These are phyloP conservation scores for Melipona bicolor DNA, from an alignment of 2,888 invertebrate genomes.

Conservation along the genomic window DNA sequence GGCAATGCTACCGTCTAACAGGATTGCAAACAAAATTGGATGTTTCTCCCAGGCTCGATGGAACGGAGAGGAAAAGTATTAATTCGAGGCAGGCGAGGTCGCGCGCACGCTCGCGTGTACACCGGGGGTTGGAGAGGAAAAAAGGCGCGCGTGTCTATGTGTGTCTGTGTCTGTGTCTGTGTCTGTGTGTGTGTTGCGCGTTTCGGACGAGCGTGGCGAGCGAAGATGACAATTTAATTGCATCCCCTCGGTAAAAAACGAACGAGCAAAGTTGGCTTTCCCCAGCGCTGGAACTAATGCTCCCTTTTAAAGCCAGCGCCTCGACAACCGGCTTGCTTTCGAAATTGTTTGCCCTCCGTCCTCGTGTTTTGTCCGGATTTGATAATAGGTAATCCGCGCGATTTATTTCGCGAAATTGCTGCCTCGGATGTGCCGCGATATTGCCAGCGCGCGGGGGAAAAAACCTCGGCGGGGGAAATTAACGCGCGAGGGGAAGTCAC, in stretches of 20 bases:
- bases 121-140: neutral
- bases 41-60: slow-evolving; percentile 30
- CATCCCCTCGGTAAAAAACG: slow-evolving; percentile 14
- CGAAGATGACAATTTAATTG: slow-evolving; percentile 52
- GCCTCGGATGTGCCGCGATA: neutral
- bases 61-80: slow-evolving; percentile 49
- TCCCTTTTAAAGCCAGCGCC: slow-evolving; percentile 29
- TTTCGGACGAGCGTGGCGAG: slow-evolving; percentile 1
- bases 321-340: neutral
- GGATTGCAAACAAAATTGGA: slow-evolving; percentile 53
- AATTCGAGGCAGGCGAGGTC: slow-evolving; percentile 29
- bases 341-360: neutral
- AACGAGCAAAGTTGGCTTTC: neutral
- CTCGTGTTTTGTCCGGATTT: neutral
- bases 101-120: neutral
- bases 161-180: too few species aligned
- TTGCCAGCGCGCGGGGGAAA: too few species aligned
- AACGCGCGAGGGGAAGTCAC: too few species aligned
- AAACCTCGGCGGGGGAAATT: neutral
- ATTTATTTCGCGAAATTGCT: neutral
- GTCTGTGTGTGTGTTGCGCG: neutral
- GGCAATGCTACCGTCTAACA: slow-evolving; percentile 25
- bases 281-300: slow-evolving; percentile 5
- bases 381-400: neutral
- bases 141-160: too few species aligned